These are phyloP conservation scores for Habroteleia sp. DNA, from an alignment of 2,888 invertebrate species.

Conservation along the genomic window DNA sequence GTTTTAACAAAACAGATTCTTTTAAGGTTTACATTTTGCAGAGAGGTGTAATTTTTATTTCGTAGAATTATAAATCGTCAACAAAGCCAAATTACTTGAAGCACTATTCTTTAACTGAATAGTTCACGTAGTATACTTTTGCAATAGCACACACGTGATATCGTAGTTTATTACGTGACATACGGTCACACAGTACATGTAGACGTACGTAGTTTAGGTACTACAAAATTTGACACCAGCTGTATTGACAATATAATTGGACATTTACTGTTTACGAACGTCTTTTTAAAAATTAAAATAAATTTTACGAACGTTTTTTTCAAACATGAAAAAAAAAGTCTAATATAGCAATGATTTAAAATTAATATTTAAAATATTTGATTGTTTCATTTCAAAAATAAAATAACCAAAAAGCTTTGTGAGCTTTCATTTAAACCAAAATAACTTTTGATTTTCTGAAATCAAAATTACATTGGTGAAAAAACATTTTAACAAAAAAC, in stretches of 20 bases:
- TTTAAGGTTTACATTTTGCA: background rate
- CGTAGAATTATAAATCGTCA: conserved; percentile 15
- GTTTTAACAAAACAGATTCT: too few relatives aligned
- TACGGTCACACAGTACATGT: conserved; percentile 17
- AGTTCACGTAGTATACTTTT: conserved; percentile 6
- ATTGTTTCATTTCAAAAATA: too few relatives aligned
- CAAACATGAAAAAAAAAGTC: too few relatives aligned
- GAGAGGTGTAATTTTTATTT: background rate
- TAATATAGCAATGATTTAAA: too few relatives aligned
- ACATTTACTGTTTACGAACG: conserved; percentile 1
- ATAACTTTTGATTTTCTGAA: too few relatives aligned
- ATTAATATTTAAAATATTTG: too few relatives aligned
- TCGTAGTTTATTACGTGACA: conserved; percentile 36
- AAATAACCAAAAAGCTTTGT: too few relatives aligned
- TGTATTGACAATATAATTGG: conserved; percentile 31
- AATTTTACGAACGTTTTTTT: background rate
- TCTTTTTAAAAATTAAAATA: background rate
- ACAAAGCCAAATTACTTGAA: conserved; percentile 18
- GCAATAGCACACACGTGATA: conserved; percentile 31
- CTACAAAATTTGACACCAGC: conserved; percentile 27
- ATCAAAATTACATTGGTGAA: too few relatives aligned
- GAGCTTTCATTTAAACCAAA: too few relatives aligned
- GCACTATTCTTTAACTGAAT: conserved; percentile 29
- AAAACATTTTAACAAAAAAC: too few relatives aligned
- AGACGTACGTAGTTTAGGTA: conserved; percentile 14